A percentile compares a stretch with the other conserved stretches of the same genome.
phyloP scores from a whole-genome alignment of 2,888 invertebrate genomes.

The Lycaena phlaeas region DNA sequence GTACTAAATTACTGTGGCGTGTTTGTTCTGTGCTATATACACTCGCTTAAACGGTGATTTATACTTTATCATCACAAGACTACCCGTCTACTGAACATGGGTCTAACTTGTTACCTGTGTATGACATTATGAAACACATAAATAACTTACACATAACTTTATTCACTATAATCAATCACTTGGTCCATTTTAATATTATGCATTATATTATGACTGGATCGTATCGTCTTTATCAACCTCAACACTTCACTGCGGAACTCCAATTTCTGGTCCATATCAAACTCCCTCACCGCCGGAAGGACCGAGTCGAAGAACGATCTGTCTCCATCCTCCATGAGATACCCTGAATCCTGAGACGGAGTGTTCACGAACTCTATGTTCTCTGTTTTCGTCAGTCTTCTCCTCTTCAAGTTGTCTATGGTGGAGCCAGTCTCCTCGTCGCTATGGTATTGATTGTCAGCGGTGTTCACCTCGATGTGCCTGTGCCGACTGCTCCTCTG shows the following conservation, averaged over 20 bases:
- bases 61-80: too few relatives aligned
- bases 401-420: conserved; percentile 33
- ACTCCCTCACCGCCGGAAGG: conserved; percentile 45
- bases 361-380: conserved; percentile 41
- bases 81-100: too few relatives aligned
- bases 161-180: background rate
- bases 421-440: conserved; percentile 28
- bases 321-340: conserved; percentile 40
- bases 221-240: conserved; percentile 39
- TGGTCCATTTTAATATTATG: conserved; percentile 2
- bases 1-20: too few relatives aligned
- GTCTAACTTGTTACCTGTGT: too few relatives aligned
- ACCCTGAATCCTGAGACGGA: conserved; percentile 26
- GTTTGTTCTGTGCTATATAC: too few relatives aligned
- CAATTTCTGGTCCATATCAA: conserved; percentile 49
- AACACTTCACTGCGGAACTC: conserved; percentile 48
- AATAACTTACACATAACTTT: too few relatives aligned
- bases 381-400: conserved; percentile 22
- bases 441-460: conserved; percentile 9
- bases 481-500: conserved; percentile 3
- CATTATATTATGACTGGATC: conserved; percentile 21
- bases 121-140: background rate
- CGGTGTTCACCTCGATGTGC: conserved; percentile 6
- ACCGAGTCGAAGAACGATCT: conserved; percentile 52
- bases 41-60: too few relatives aligned